Conservation (phyloP, 2,888 invertebrate genomes). For the Troides aeacus region DNA sequence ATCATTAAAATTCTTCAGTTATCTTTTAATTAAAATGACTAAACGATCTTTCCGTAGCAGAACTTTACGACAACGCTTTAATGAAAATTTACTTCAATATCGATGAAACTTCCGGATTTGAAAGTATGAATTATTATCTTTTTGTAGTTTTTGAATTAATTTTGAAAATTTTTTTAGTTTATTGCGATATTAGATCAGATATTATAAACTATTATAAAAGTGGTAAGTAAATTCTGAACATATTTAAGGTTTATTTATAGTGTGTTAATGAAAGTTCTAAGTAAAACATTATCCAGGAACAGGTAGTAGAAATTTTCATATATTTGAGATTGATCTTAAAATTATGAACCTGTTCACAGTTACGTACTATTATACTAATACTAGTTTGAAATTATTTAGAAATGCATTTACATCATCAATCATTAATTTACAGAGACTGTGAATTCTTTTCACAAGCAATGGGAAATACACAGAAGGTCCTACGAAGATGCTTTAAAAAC, state of each 20-base stretch:
- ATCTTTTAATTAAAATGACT: conserved; percentile 26
- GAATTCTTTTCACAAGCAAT: conserved; percentile 37
- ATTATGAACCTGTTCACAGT: no score
- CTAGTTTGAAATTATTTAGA: not conserved
- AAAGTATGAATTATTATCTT: conserved; percentile 21
- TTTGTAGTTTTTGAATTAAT: conserved; percentile 17
- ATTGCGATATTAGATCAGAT: conserved; percentile 23
- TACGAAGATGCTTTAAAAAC: conserved; percentile 44
- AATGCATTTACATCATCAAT: not conserved
- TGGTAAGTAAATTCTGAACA: conserved; percentile 37
- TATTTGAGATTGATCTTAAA: no score
- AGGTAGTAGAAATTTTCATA: no score
- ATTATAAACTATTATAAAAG: conserved; percentile 41
- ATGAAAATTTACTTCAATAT: conserved; percentile 23
- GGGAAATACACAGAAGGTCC: conserved; percentile 42
- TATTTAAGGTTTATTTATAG: not conserved
- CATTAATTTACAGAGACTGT: conserved; percentile 39
- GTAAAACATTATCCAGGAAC: no score
- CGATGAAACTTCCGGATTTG: conserved; percentile 15
- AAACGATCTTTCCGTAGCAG: conserved; percentile 16
- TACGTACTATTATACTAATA: not conserved
- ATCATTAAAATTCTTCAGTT: conserved; percentile 23
- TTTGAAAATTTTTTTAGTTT: conserved; percentile 5
- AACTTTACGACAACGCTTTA: conserved; percentile 27
- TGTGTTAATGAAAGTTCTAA: no score